A percentile compares a stretch with the other conserved stretches of the same genome.
Conservation (phyloP, 2,113 vertebrate species). For the Capricornis sumatraensis region DNA sequence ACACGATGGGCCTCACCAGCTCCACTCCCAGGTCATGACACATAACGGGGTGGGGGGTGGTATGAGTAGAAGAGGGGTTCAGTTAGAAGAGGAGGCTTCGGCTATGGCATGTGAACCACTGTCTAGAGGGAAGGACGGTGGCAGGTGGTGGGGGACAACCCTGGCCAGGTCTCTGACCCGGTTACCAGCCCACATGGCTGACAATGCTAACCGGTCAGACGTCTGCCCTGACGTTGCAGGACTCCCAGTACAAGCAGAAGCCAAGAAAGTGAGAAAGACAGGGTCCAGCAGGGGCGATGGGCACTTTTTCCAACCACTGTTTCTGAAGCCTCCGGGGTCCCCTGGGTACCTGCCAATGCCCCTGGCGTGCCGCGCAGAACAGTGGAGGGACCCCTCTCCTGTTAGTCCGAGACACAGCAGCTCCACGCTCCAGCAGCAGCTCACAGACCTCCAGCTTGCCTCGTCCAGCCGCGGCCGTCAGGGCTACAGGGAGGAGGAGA, state of each 20-base stretch:
- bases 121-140: too few relatives aligned
- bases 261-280: not conserved
- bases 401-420: slow-evolving; percentile 87
- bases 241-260: not conserved
- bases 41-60: too few relatives aligned
- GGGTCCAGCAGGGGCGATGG: not conserved
- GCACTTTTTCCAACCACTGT: not conserved
- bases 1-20: fast-evolving
- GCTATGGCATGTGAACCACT: too few relatives aligned
- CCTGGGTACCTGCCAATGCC: slow-evolving; percentile 92
- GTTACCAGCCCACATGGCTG: fast-evolving
- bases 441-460: slow-evolving; percentile 93
- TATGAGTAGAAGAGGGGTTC: too few relatives aligned
- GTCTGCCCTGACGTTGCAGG: not conserved
- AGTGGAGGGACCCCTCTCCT: slow-evolving; percentile 88
- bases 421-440: slow-evolving; percentile 86
- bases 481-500: slow-evolving; percentile 76
- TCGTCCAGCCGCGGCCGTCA: slow-evolving; percentile 93
- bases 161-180: too few relatives aligned
- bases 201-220: not conserved
- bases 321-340: not conserved
- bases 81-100: too few relatives aligned
- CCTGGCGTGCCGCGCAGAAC: slow-evolving; percentile 94
- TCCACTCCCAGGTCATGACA: not conserved
- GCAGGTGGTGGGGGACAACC: too few relatives aligned